phyloP scores from a whole-genome alignment of 2,113 vertebrate species.

The Bungarus multicinctus region DNA sequence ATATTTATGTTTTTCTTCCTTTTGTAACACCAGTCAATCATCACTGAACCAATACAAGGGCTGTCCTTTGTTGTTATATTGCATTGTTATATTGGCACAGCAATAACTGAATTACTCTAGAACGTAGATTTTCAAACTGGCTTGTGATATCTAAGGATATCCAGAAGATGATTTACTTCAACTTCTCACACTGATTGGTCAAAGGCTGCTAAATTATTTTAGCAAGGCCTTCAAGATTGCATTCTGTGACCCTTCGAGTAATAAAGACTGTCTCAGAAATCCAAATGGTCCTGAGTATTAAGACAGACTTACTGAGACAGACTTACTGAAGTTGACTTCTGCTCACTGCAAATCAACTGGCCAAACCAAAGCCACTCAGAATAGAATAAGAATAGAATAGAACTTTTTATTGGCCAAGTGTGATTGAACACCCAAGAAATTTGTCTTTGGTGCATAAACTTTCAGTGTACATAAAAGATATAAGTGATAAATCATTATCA shows the following conservation, averaged over 20 bases:
- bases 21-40: background rate
- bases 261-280: background rate
- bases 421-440: no score
- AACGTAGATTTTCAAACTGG: background rate
- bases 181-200: background rate
- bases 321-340: background rate
- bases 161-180: background rate
- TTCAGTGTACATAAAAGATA: no score
- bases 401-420: no score
- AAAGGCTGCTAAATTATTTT: background rate
- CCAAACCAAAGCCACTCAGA: background rate
- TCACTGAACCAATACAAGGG: background rate
- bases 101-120: background rate
- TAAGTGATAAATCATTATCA: no score
- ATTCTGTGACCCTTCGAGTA: background rate
- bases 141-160: background rate
- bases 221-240: background rate
- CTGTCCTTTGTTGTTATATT: background rate
- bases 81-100: background rate
- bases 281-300: background rate
- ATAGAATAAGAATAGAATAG: background rate
- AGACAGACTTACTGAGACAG: background rate
- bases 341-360: background rate
- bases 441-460: no score
- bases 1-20: background rate